phyloP scores from a whole-genome alignment of 2,888 invertebrate species.

The Oxycera nigricornis region DNA sequence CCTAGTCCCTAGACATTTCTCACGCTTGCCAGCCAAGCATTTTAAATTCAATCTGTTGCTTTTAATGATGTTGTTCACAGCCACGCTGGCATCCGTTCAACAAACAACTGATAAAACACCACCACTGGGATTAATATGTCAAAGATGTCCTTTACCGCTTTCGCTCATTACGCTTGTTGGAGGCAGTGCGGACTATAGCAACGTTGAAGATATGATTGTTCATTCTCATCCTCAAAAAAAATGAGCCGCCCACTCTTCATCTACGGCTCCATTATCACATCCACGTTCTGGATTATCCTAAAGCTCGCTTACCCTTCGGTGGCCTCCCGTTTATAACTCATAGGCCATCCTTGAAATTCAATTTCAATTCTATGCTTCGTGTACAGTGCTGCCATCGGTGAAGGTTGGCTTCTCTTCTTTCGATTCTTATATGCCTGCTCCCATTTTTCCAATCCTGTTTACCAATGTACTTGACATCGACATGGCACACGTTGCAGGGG shows the following conservation, averaged over 20 bases:
- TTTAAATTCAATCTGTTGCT: slow-evolving; percentile 37
- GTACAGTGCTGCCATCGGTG: slow-evolving; percentile 11
- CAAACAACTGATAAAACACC: slow-evolving; percentile 11
- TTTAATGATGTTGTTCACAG: background rate
- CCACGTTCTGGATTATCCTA: too few species aligned
- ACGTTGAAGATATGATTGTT: background rate
- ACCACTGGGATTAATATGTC: slow-evolving; percentile 34
- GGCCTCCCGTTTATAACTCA: too few species aligned
- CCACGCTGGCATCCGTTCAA: slow-evolving; percentile 4
- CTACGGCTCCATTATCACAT: too few species aligned
- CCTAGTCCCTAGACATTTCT: background rate
- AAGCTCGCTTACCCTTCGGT: too few species aligned
- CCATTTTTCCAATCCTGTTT: slow-evolving; percentile 5
- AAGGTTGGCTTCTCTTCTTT: background rate
- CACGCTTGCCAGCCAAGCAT: slow-evolving; percentile 27
- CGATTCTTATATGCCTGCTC: background rate
- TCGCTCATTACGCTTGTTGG: slow-evolving; percentile 4
- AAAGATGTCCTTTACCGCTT: slow-evolving; percentile 18
- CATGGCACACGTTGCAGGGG: background rate
- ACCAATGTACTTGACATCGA: slow-evolving; percentile 1
- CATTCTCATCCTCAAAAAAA: background rate
- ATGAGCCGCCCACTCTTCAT: background rate
- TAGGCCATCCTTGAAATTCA: too few species aligned
- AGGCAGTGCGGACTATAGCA: background rate
- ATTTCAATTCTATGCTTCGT: too few species aligned